phyloP scores from a whole-genome alignment of 2,113 vertebrate species.

The Scomber colias region DNA sequence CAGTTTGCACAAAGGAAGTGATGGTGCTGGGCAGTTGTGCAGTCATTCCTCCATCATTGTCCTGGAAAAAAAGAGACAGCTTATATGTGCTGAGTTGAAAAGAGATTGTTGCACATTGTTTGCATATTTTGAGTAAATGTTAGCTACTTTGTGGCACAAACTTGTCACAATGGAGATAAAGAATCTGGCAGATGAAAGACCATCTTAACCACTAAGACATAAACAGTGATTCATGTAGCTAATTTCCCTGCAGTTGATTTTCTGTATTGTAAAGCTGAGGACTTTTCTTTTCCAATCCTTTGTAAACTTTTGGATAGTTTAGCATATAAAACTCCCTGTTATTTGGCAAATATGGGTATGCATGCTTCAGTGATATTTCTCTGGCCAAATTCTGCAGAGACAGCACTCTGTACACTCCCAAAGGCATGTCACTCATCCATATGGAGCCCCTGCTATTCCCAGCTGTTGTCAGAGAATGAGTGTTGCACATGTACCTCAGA shows the following conservation, averaged over 20 bases:
- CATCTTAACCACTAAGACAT: neutral
- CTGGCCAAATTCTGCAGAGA: slow-evolving; percentile 50
- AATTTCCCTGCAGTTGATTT: slow-evolving; percentile 1
- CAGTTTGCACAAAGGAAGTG: slow-evolving; percentile 95
- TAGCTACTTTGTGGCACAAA: neutral
- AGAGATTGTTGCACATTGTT: neutral
- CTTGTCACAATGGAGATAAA: slow-evolving; percentile 13
- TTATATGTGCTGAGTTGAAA: slow-evolving; percentile 6
- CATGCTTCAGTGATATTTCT: slow-evolving; percentile 34
- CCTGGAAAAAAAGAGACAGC: slow-evolving; percentile 79
- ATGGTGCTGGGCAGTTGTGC: slow-evolving; percentile 96
- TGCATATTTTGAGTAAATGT: slow-evolving; percentile 33
- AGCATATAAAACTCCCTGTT: slow-evolving; percentile 32
- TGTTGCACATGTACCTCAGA: slow-evolving; percentile 58
- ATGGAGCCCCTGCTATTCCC: slow-evolving; percentile 61
- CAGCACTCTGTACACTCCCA: slow-evolving; percentile 57
- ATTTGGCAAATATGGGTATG: slow-evolving; percentile 12
- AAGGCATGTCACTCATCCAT: slow-evolving; percentile 70
- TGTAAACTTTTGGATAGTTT: slow-evolving; percentile 26
- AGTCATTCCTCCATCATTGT: slow-evolving; percentile 96
- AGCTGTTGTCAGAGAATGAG: slow-evolving; percentile 65
- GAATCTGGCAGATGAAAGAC: slow-evolving; percentile 9
- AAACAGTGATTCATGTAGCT: slow-evolving; percentile 15
- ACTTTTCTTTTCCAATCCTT: neutral
- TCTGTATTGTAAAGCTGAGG: neutral